Evolutionary conservation across 2,113 vertebrate genomes (phyloP), one percentile per base, ranked within the genome.

Genomic region (Lophura nycthemera): DNA sequence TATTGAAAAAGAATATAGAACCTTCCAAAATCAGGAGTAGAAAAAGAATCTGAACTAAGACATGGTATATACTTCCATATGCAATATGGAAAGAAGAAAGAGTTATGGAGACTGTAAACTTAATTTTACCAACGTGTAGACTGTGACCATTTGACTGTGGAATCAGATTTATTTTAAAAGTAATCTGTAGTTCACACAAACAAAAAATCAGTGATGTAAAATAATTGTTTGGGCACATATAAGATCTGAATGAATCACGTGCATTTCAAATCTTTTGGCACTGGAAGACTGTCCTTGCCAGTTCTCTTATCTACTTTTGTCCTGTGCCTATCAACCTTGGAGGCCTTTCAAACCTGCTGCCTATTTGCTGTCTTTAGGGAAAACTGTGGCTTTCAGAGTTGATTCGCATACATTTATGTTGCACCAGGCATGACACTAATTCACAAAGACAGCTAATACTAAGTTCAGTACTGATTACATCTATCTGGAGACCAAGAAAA

Each of bases 11-110:
- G 70, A 2, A 27, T 22, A 61, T 69, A 86, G 36, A 17, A n/a
- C 3, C 2, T 81, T 84, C 40, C 22, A 70, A 80, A 88, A 7
- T 47, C 12, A 32, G 27, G 6, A 3, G 2, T 3, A 77, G 15
- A 67, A 85, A 76, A 80, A 19, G 76, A 86, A 63, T 59, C 20
- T 59, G 50, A 95, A 74, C 30, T 61, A 89, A 86, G 25, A 32
- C 11, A 63, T 2, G 7, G 3, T 48, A 45, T 32, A 3, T 70
- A 18, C 25, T 3, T 1, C 12, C 50, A 52, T 52, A 52, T 27
- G 50, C 50, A 27, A 4, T 8, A 27, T 11, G 13, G 30, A 84
- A 27, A 84, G 17, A 81, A 4, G 11, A 42, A 42, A 42, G 12
- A 66, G 3, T 54, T 45, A 4, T 3, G 21, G 32, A 22, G 2